phyloP scores from a whole-genome alignment of 2,888 invertebrate species.

The Euzophera pinguis region DNA sequence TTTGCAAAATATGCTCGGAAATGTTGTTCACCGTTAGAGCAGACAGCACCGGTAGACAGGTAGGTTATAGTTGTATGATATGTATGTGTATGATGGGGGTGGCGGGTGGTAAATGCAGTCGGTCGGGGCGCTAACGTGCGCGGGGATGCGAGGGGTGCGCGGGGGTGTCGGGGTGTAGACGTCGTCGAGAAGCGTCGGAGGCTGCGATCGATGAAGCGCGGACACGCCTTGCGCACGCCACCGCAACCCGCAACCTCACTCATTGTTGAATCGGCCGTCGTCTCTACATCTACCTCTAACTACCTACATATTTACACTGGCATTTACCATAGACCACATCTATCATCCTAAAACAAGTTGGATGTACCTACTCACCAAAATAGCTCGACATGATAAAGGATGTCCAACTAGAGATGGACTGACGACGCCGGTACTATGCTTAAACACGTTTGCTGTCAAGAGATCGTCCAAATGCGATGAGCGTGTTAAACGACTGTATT shows the following conservation, averaged over 20 bases:
- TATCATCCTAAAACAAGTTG: constrained; percentile 27
- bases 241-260: constrained; percentile 52
- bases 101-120: constrained; percentile 77
- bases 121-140: constrained; percentile 76
- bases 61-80: constrained; percentile 31
- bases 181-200: constrained; percentile 77
- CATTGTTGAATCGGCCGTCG: constrained; percentile 62
- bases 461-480: constrained; percentile 65
- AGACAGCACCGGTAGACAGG: constrained; percentile 55
- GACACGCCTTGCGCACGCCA: constrained; percentile 75
- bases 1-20: constrained; percentile 41
- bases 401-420: constrained; percentile 27
- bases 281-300: constrained; percentile 30
- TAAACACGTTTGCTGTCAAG: constrained; percentile 62
- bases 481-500: constrained; percentile 76
- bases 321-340: constrained; percentile 20
- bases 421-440: constrained; percentile 38
- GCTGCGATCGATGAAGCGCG: constrained; percentile 79
- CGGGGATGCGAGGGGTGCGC: constrained; percentile 40
- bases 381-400: constrained; percentile 23
- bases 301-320: constrained; percentile 16
- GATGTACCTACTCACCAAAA: constrained; percentile 15
- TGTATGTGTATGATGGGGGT: constrained; percentile 47
- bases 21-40: constrained; percentile 32
- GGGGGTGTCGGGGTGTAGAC: constrained; percentile 54